Conservation (phyloP, 2,888 invertebrate genomes). For the Parnassius mnemosyne region DNA sequence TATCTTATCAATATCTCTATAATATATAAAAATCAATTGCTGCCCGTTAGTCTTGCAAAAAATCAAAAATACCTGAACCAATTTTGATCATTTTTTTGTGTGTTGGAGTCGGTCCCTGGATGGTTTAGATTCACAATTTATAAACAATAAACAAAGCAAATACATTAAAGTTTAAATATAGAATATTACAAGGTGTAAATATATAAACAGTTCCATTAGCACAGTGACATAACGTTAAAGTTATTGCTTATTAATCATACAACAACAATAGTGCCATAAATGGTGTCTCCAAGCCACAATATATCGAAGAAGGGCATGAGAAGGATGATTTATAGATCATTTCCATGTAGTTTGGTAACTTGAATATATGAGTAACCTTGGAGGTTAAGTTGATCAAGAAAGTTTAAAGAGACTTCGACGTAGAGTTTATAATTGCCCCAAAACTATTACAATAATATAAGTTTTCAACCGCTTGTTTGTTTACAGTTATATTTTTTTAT, state of each 20-base stretch:
- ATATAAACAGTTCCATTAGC: no score
- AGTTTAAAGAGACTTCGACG: slow-evolving; percentile 3
- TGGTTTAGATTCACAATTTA: no score
- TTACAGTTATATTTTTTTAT: no score
- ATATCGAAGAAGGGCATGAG: slow-evolving; percentile 7
- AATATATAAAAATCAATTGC: no score
- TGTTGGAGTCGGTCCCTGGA: no score
- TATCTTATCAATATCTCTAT: no score
- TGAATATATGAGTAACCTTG: slow-evolving; percentile 17
- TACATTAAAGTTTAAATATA: not conserved
- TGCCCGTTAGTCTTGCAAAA: no score
- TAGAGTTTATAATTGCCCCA: slow-evolving; percentile 20
- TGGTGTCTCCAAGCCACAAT: slow-evolving; percentile 12
- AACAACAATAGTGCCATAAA: slow-evolving; percentile 18
- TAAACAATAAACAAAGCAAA: no score
- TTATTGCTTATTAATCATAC: slow-evolving; percentile 3
- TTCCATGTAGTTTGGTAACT: slow-evolving; percentile 20
- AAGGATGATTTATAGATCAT: slow-evolving; percentile 23
- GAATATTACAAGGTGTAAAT: not conserved
- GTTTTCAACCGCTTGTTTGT: not conserved
- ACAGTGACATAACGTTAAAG: not conserved
- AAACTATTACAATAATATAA: slow-evolving; percentile 16
- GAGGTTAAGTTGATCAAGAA: slow-evolving; percentile 5
- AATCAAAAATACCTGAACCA: no score
- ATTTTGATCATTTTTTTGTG: no score